Percentiles rank a stretch among this genome's conserved stretches.
Evolutionary conservation across 2,797 vertebrate genomes (phyloP).

Genomic region (Erithacus rubecula): DNA sequence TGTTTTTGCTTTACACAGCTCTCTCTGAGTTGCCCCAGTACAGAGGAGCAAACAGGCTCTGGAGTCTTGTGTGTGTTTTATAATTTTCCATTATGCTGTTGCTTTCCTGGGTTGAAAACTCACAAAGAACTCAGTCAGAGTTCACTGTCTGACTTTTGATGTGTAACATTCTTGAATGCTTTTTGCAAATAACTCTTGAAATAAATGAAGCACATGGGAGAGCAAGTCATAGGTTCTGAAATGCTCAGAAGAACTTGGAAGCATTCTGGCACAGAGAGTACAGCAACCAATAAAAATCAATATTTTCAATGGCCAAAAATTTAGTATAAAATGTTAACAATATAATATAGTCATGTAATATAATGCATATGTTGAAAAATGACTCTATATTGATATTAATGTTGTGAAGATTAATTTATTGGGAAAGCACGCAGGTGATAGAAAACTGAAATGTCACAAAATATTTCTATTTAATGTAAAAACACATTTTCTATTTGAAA

Average conservation of each 20-base stretch:
- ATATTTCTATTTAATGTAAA: slow-evolving; percentile 18
- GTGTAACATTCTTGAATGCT: not conserved
- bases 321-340: not conserved
- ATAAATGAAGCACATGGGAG: not conserved
- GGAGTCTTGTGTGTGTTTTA: not conserved
- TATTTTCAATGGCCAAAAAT: not conserved
- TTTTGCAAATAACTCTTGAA: not conserved
- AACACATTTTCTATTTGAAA: not conserved
- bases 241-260: not conserved
- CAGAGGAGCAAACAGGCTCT: not conserved
- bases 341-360: not conserved
- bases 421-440: not conserved
- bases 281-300: not conserved
- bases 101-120: not conserved
- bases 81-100: not conserved
- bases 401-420: not conserved
- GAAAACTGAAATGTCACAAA: slow-evolving; percentile 29
- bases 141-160: not conserved
- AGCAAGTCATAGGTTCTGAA: not conserved
- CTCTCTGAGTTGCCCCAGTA: not conserved
- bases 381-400: not conserved
- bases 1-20: not conserved
- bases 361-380: not conserved
- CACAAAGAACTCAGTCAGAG: not conserved
- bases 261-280: not conserved